Conservation (phyloP, 2,797 vertebrate species). For the Coregonus ussuriensis region DNA sequence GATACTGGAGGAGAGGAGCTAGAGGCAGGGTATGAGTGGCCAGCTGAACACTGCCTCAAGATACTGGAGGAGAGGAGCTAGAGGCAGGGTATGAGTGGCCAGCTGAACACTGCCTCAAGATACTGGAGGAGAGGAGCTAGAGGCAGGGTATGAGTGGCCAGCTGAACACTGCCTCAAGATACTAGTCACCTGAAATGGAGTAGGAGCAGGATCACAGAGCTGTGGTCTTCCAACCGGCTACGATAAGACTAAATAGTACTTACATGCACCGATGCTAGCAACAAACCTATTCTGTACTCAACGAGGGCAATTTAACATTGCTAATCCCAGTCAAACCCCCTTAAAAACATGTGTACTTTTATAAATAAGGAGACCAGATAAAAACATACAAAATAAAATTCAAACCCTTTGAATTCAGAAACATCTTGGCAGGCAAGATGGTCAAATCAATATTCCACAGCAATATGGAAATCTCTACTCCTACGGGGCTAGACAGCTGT, state of each 20-base stretch:
- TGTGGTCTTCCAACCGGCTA: not conserved
- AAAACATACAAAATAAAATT: no score
- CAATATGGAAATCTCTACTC: slow-evolving; percentile 25
- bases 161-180: no score
- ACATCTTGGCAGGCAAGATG: not conserved
- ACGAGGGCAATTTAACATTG: not conserved
- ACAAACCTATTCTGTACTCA: not conserved
- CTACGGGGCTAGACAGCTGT: not conserved
- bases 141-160: no score
- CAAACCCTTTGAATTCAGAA: not conserved
- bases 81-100: no score
- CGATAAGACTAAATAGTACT: not conserved
- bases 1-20: no score
- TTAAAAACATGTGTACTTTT: not conserved
- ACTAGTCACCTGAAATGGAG: no score
- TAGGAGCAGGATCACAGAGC: not conserved
- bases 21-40: no score
- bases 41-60: no score
- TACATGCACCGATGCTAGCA: not conserved
- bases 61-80: no score
- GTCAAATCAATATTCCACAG: slow-evolving; percentile 55
- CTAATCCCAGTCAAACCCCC: not conserved
- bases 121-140: no score
- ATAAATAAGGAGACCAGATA: no score
- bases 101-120: no score